Percentiles rank a stretch among this genome's conserved stretches.
These are phyloP conservation scores for Polyboroides typus DNA, from an alignment of 2,797 vertebrate species.

Conservation along the genomic window DNA sequence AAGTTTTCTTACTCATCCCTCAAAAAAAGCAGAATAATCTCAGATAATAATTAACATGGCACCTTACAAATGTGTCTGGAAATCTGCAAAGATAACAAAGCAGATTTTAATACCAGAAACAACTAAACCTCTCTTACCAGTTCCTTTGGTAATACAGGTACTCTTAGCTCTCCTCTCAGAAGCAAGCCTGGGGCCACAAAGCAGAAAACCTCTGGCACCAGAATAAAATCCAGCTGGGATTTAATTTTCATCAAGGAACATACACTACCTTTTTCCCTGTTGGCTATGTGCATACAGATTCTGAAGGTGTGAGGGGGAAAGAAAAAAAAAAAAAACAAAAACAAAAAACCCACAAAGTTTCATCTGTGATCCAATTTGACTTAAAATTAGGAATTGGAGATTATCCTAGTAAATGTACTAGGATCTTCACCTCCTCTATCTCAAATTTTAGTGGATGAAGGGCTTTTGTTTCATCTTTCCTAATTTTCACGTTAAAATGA, in stretches of 20 bases:
- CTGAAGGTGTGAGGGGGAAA: neutral
- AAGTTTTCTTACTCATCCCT: neutral
- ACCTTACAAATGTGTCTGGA: neutral
- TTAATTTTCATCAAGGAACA: neutral
- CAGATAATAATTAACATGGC: neutral
- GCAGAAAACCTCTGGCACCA: neutral
- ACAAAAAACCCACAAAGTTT: neutral
- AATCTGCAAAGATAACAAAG: neutral
- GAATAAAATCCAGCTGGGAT: neutral
- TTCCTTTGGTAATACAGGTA: neutral
- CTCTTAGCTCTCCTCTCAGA: neutral
- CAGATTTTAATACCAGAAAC: neutral
- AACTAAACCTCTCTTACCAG: neutral
- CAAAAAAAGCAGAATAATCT: neutral
- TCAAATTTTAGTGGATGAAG: neutral
- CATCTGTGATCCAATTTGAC: neutral
- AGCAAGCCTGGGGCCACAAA: neutral
- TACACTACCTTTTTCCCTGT: neutral
- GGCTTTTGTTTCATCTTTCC: neutral
- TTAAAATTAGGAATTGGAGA: neutral
- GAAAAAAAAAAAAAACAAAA: neutral
- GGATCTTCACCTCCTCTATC: neutral
- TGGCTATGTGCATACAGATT: neutral
- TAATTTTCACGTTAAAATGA: neutral
- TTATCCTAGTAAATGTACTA: neutral